Percentiles rank a stretch among this genome's conserved stretches.
phyloP scores from a whole-genome alignment of 2,797 vertebrate genomes.

The Tiaroga cobitis region DNA sequence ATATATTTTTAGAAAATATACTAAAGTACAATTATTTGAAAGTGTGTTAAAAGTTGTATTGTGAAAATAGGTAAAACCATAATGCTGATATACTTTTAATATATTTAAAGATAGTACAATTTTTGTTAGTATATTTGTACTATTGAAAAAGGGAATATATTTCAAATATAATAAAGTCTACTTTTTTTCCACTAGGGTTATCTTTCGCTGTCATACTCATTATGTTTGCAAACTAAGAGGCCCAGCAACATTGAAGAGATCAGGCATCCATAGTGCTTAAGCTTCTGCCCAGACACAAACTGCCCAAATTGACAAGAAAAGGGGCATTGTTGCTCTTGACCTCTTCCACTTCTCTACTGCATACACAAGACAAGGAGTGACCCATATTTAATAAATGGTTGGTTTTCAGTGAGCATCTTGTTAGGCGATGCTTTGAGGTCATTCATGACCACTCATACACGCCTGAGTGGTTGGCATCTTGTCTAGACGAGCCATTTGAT shows the following conservation, averaged over 20 bases:
- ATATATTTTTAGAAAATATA: no score
- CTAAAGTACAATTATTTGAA: no score
- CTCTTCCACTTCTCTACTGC: conserved; percentile 51
- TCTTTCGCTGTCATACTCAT: background rate
- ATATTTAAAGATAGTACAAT: no score
- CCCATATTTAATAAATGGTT: conserved; percentile 65
- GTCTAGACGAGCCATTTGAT: conserved; percentile 50
- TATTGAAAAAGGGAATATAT: no score
- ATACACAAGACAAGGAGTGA: conserved; percentile 60
- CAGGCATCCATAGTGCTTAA: background rate
- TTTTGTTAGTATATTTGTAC: no score
- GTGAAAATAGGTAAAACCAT: no score
- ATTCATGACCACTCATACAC: conserved; percentile 55
- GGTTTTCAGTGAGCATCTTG: conserved; percentile 60
- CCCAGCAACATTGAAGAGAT: background rate
- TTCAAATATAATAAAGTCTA: no score
- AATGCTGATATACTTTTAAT: no score
- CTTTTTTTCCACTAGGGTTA: background rate
- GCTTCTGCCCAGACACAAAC: conserved; percentile 40
- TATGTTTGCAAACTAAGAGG: background rate
- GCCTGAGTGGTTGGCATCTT: conserved; percentile 58
- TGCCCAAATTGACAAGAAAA: conserved; percentile 53
- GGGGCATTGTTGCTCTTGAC: conserved; percentile 56
- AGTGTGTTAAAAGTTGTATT: no score
- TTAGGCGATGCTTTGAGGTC: conserved; percentile 60